Percentiles rank a stretch among this genome's conserved stretches.
Evolutionary conservation across 2,888 invertebrate species (phyloP).

Genomic region (Argynnis bischoffii): DNA sequence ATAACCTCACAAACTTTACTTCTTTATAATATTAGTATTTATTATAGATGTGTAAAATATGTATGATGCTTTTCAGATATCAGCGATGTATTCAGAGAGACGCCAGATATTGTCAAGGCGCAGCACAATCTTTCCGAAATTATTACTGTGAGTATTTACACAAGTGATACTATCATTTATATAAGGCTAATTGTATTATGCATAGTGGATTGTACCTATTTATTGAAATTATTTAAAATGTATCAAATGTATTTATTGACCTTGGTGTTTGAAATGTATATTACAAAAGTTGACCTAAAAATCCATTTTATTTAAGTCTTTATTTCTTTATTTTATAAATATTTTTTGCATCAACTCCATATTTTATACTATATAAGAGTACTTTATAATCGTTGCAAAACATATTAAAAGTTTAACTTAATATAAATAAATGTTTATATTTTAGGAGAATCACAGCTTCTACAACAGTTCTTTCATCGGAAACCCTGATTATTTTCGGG

Average conservation of each 20-base stretch:
- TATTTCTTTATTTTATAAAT: not conserved
- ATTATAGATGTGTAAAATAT: not conserved
- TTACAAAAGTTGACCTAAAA: too few relatives aligned
- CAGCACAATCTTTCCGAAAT: slow-evolving; percentile 62
- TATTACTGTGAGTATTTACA: slow-evolving; percentile 58
- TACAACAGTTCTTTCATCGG: slow-evolving; percentile 89
- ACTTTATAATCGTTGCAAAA: too few relatives aligned
- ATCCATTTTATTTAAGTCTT: not conserved
- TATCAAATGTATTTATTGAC: not conserved
- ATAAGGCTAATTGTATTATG: not conserved
- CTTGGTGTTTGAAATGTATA: not conserved
- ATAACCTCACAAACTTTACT: too few relatives aligned
- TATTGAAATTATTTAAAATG: not conserved
- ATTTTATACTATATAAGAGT: too few relatives aligned
- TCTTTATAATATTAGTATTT: too few relatives aligned
- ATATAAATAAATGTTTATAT: slow-evolving; percentile 19
- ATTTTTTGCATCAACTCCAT: too few relatives aligned
- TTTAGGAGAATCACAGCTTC: slow-evolving; percentile 88
- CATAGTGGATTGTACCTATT: not conserved
- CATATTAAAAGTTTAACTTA: too few relatives aligned
- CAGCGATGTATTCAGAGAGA: slow-evolving; percentile 58
- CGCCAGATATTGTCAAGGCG: slow-evolving; percentile 60
- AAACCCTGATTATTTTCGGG: slow-evolving; percentile 81
- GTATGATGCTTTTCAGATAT: slow-evolving; percentile 52
- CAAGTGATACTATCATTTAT: not conserved